phyloP scores from a whole-genome alignment of 2,797 vertebrate genomes.

The Alfaro cultratus region DNA sequence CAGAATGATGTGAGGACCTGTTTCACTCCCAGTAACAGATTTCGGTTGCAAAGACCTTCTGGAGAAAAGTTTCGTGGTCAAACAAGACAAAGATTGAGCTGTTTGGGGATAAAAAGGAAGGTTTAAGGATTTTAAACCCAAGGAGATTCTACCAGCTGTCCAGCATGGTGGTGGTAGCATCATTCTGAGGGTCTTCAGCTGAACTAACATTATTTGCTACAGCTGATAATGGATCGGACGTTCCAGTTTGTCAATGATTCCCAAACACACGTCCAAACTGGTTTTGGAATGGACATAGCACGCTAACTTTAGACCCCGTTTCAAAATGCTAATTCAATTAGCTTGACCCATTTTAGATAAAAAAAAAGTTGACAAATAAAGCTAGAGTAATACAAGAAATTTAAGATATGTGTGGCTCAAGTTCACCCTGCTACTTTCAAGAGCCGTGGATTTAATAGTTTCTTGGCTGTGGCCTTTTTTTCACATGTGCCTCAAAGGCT shows the following conservation, averaged over 20 bases:
- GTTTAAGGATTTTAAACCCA: background rate
- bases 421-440: conserved; percentile 22
- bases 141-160: background rate
- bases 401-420: background rate
- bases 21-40: background rate
- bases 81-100: background rate
- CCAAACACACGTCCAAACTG: background rate
- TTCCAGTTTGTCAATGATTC: background rate
- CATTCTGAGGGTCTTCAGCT: background rate
- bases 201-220: background rate
- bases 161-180: background rate
- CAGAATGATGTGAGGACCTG: background rate
- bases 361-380: background rate
- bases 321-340: background rate
- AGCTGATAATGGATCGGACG: background rate
- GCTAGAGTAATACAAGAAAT: background rate
- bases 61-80: background rate
- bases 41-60: background rate
- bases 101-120: background rate
- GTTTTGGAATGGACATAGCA: background rate
- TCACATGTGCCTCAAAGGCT: conserved; percentile 38
- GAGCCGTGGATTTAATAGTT: conserved; percentile 20
- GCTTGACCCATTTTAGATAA: background rate
- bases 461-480: background rate
- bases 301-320: background rate